A percentile compares a stretch with the other conserved stretches of the same genome.
Evolutionary conservation across 2,797 vertebrate species (phyloP).

Genomic region (Tachyglossus aculeatus): DNA sequence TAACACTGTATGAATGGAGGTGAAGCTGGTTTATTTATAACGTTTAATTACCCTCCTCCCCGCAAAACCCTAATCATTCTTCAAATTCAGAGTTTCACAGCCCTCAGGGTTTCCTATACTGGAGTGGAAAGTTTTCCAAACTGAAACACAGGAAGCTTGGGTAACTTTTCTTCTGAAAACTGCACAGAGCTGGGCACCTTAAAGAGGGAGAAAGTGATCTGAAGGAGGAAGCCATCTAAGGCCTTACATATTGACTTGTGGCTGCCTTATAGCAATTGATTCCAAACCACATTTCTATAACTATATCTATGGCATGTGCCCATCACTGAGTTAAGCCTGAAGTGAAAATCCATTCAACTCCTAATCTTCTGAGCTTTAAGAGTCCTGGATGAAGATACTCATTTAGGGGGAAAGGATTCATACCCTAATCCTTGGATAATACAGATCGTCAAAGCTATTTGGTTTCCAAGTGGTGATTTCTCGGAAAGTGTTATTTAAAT

Average conservation of each 20-base stretch:
- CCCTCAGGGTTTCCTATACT: neutral
- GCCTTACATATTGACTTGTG: too few relatives aligned
- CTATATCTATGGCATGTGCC: neutral
- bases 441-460: neutral
- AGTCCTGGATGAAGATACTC: conserved; percentile 3
- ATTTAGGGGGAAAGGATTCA: neutral
- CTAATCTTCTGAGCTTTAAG: conserved; percentile 8
- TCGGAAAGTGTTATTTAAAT: conserved; percentile 20
- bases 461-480: neutral
- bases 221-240: too few relatives aligned
- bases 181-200: too few relatives aligned
- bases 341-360: neutral
- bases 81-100: neutral
- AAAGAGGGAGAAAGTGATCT: too few relatives aligned
- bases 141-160: conserved; percentile 18
- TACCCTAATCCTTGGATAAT: too few relatives aligned
- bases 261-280: too few relatives aligned
- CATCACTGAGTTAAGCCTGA: neutral
- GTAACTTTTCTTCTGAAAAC: neutral
- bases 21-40: neutral
- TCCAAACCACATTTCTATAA: neutral
- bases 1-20: neutral
- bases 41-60: neutral
- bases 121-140: conserved; percentile 14
- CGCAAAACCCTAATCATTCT: neutral